Evolutionary conservation across 35 echinoderm and acorn worm genomes (phyloP).

Genomic region (Eucidaris tribuloides): DNA sequence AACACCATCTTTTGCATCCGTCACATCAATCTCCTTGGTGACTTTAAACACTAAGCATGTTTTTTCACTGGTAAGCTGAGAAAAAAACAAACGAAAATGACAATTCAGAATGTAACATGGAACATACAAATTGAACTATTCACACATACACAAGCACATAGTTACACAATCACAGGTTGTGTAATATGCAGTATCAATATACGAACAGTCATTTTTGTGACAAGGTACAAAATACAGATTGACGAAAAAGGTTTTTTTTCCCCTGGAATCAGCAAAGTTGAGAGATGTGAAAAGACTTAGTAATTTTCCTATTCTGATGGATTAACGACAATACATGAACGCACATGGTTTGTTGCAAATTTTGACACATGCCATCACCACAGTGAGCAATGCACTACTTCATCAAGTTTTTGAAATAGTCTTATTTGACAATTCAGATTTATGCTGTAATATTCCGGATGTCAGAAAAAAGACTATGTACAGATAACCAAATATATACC

Average conservation of each 20-base stretch:
- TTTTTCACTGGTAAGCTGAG: slow-evolving; percentile 5
- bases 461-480: no score
- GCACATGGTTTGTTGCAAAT: no score
- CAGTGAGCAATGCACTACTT: no score
- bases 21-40: slow-evolving; percentile 9
- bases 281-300: background rate
- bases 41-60: slow-evolving; percentile 22
- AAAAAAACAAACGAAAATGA: background rate
- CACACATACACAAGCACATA: no score
- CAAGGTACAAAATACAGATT: background rate
- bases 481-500: no score
- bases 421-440: no score
- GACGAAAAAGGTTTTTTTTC: background rate
- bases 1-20: background rate
- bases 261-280: background rate
- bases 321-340: no score
- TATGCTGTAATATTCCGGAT: no score
- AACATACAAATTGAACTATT: no score
- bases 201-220: background rate
- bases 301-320: no score
- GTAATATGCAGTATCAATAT: background rate
- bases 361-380: no score
- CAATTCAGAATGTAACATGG: background rate
- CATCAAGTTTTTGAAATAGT: no score
- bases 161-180: background rate